Evolutionary conservation across 2,113 vertebrate genomes (phyloP).

Genomic region (Phaetusa simplex): DNA sequence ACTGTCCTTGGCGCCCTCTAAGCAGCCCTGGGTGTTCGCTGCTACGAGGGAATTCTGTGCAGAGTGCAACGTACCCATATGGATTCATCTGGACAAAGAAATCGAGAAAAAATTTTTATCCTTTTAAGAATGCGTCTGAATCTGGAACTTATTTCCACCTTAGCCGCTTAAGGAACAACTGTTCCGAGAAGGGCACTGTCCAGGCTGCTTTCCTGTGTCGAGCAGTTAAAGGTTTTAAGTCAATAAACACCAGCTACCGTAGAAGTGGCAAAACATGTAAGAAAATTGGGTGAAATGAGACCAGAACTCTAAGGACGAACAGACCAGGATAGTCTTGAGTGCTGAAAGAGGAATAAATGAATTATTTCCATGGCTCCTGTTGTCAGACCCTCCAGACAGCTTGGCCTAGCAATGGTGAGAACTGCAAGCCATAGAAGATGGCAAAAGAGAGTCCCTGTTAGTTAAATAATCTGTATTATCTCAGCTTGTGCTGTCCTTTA

Average conservation of each 20-base stretch:
- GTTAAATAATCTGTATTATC: not conserved
- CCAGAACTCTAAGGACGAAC: not conserved
- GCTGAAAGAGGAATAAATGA: not conserved
- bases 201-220: not conserved
- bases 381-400: not conserved
- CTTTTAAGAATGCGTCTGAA: not conserved
- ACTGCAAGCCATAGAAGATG: not conserved
- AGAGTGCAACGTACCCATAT: not conserved
- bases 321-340: not conserved
- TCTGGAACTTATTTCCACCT: not conserved
- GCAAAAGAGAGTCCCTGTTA: not conserved
- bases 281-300: not conserved
- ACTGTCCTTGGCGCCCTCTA: not conserved
- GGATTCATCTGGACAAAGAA: not conserved
- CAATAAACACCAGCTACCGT: not conserved
- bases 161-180: not conserved
- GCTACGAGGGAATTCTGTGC: not conserved
- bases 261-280: not conserved
- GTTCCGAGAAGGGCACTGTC: not conserved
- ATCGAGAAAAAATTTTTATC: fast-evolving
- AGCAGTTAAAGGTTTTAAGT: not conserved
- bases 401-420: not conserved
- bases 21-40: not conserved
- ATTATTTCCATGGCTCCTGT: not conserved
- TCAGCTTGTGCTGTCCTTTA: not conserved